Conservation (phyloP, 1,140 invertebrate species). For the Tetragonula clypearis region DNA sequence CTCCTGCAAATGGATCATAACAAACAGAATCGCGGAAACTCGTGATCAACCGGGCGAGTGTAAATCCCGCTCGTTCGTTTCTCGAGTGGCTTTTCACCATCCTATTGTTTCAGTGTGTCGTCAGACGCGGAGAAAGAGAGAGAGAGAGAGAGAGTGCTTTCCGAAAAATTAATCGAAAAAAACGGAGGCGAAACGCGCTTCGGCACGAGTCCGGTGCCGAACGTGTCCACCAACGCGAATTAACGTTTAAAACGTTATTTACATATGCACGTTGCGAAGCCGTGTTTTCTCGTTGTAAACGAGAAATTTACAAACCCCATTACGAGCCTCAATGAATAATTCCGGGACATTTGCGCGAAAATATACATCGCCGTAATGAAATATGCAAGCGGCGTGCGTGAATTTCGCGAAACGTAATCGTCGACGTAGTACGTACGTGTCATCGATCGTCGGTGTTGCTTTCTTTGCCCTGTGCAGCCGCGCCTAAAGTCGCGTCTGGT, state of each 20-base stretch:
- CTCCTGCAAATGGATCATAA: slow-evolving; percentile 19
- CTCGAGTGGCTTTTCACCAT: background rate
- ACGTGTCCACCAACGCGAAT: background rate
- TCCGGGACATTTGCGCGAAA: background rate
- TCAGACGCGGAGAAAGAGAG: too few species aligned
- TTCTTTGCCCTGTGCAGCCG: background rate
- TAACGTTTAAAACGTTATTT: slow-evolving; percentile 2
- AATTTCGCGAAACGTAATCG: too few species aligned
- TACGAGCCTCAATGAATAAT: slow-evolving; percentile 5
- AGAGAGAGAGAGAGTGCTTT: too few species aligned
- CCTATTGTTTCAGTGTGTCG: background rate
- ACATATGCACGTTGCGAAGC: background rate
- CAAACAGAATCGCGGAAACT: slow-evolving; percentile 22
- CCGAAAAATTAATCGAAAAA: background rate
- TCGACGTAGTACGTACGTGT: background rate
- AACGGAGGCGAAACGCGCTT: too few species aligned
- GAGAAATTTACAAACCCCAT: slow-evolving; percentile 31
- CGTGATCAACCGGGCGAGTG: background rate
- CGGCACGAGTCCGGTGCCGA: background rate
- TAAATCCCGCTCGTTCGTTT: slow-evolving; percentile 17
- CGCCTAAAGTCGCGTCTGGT: background rate
- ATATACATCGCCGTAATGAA: slow-evolving; percentile 9
- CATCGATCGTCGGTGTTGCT: background rate
- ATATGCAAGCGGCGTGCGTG: background rate
- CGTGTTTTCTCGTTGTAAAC: background rate